phyloP scores from a whole-genome alignment of 2,888 invertebrate species.

The Callyntrura sp. region DNA sequence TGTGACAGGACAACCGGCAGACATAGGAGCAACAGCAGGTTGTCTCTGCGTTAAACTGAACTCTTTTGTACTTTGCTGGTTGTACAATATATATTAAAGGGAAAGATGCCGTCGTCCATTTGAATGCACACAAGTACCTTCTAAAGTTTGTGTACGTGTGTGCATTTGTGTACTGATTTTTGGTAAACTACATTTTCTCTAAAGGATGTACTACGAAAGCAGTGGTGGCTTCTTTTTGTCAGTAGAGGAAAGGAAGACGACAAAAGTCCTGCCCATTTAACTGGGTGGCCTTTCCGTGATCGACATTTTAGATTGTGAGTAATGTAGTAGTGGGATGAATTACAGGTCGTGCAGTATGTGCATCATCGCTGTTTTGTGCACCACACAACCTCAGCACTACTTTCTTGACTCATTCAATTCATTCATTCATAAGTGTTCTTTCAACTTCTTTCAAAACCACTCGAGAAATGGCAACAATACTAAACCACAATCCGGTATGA shows the following conservation, averaged over 20 bases:
- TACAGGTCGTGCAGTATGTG: too few species aligned
- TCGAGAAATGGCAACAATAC: conserved; percentile 49
- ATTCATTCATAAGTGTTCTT: conserved; percentile 70
- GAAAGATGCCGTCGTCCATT: conserved; percentile 14
- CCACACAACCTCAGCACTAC: conserved; percentile 28
- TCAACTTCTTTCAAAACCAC: conserved; percentile 65
- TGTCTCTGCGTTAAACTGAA: conserved; percentile 55
- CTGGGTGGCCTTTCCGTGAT: conserved; percentile 74
- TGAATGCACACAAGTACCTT: neutral
- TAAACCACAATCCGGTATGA: conserved; percentile 60
- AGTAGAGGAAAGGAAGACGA: conserved; percentile 35
- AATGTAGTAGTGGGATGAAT: conserved; percentile 55
- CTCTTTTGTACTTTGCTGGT: conserved; percentile 53
- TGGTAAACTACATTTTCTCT: neutral
- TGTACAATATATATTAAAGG: conserved; percentile 27
- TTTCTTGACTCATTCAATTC: too few species aligned
- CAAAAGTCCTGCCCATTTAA: conserved; percentile 63
- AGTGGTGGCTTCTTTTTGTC: conserved; percentile 32
- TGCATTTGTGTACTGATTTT: neutral
- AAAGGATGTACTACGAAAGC: neutral
- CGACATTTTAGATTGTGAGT: conserved; percentile 53
- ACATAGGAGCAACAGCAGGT: conserved; percentile 69
- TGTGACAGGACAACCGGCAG: conserved; percentile 68
- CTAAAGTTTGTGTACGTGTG: neutral
- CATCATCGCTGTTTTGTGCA: conserved; percentile 66